Evolutionary conservation across 1,140 invertebrate species (phyloP), one percentile per base, ranked within the genome.

Genomic region (Macrobrachium nipponense): DNA sequence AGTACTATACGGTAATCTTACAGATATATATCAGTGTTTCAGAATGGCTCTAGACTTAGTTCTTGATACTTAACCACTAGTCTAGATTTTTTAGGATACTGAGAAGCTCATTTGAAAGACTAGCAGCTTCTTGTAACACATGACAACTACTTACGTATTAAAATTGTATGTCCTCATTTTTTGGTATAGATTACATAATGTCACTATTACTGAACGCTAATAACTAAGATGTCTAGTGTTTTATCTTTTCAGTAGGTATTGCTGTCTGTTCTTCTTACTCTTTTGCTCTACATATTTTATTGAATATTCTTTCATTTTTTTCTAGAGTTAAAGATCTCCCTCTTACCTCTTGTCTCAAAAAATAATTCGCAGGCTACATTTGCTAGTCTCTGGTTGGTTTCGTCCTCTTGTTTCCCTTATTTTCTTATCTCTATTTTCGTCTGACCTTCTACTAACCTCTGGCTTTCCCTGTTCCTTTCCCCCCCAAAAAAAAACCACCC

Each of bases 231-330:
- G 20, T 43, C 23, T 70, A 70, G 68, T 70, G 68, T 70, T 82
- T 20, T 80, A 80, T 62, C 83, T 86, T 86, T 86, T 86, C 83
- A 86, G 83, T 86, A 86, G 64, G 70, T 80, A 58, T 75, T 66
- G 83, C 77, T 43, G 72, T 80, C 15, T 43, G 51, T 51, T 36
- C 59, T 62, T 79, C 83, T 70, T 58, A 44, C 36, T 73, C 75
- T 78, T 51, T 80, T 59, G 77, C 68, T 70, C 68, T 82, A 36
- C 61, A 59, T 72, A 18, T 73, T 73, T 60, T 20, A 23, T 44
- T 60, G 15, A n/a, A 27, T 70, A 44, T 20, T 23, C 20, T 36
- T 62, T 23, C 17, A 10, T 75, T 75, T 62, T 75, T 62, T 20
- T 23, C 27, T 70, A 82, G 80, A 68, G 80, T 72, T 72, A 58